Evolutionary conservation across 2,888 invertebrate genomes (phyloP).

Genomic region (Drosophila imparisetae): DNA sequence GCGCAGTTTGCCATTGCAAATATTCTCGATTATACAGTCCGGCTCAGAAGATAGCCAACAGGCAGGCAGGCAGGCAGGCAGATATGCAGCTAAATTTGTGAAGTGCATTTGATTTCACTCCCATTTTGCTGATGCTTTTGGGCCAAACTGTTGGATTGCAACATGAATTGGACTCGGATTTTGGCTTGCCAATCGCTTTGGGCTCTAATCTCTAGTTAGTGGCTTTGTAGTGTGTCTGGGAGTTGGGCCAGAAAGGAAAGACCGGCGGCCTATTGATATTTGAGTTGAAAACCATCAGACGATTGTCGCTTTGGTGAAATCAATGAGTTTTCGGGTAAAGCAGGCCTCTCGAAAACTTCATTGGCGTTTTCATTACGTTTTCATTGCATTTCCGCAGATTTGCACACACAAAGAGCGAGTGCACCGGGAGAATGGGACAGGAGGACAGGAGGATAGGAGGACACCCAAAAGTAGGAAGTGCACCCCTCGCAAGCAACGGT

Average conservation of each 20-base stretch:
- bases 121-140: background rate
- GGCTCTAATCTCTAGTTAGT: conserved; percentile 34
- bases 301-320: conserved; percentile 32
- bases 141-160: conserved; percentile 17
- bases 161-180: conserved; percentile 11
- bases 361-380: conserved; percentile 59
- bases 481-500: background rate
- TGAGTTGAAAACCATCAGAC: conserved; percentile 33
- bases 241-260: background rate
- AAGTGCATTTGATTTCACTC: conserved; percentile 16
- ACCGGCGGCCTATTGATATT: conserved; percentile 50
- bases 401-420: conserved; percentile 60
- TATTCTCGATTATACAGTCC: background rate
- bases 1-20: conserved; percentile 9
- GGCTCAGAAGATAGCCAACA: background rate
- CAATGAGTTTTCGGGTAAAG: conserved; percentile 39
- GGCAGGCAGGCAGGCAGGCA: background rate
- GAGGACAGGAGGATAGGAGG: background rate
- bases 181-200: conserved; percentile 11
- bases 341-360: conserved; percentile 29
- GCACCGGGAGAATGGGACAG: background rate
- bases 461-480: background rate
- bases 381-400: conserved; percentile 66
- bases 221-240: conserved; percentile 22
- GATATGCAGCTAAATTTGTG: conserved; percentile 6